phyloP scores from a whole-genome alignment of 1,140 invertebrate species.

The Anoplophora glabripennis region DNA sequence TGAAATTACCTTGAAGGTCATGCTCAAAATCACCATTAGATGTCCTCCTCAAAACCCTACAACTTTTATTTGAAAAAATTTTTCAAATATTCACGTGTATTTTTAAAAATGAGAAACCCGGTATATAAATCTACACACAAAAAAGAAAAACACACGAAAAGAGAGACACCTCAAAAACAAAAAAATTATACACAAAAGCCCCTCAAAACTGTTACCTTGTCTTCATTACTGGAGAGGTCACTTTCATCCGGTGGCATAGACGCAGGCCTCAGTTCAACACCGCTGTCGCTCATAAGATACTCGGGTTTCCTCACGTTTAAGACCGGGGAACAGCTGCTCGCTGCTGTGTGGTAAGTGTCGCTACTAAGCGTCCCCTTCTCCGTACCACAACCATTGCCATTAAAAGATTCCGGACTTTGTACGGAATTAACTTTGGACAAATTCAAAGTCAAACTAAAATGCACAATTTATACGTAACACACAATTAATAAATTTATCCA shows the following conservation, averaged over 20 bases:
- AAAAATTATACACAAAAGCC: too few relatives aligned
- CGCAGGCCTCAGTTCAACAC: slow-evolving; percentile 48
- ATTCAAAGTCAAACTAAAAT: slow-evolving; percentile 48
- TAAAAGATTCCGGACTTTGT: slow-evolving; percentile 22
- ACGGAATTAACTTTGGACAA: slow-evolving; percentile 33
- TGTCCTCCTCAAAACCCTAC: too few relatives aligned
- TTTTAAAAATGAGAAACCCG: too few relatives aligned
- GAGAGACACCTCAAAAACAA: too few relatives aligned
- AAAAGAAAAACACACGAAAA: too few relatives aligned
- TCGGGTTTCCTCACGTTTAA: slow-evolving; percentile 17
- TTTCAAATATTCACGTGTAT: too few relatives aligned
- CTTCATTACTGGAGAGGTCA: slow-evolving; percentile 43
- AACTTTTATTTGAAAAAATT: too few relatives aligned
- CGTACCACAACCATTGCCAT: slow-evolving; percentile 15
- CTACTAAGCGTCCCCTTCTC: slow-evolving; percentile 50
- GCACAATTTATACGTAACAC: neutral
- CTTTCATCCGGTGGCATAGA: slow-evolving; percentile 31
- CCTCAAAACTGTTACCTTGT: slow-evolving; percentile 41
- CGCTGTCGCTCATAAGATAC: slow-evolving; percentile 53
- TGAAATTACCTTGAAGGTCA: too few relatives aligned
- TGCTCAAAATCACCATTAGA: too few relatives aligned
- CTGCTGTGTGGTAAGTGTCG: slow-evolving; percentile 74
- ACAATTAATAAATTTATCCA: neutral
- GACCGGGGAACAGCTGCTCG: slow-evolving; percentile 51
- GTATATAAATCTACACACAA: too few relatives aligned